Evolutionary conservation across 2,888 invertebrate species (phyloP).

Genomic region (Aphrophora alni): DNA sequence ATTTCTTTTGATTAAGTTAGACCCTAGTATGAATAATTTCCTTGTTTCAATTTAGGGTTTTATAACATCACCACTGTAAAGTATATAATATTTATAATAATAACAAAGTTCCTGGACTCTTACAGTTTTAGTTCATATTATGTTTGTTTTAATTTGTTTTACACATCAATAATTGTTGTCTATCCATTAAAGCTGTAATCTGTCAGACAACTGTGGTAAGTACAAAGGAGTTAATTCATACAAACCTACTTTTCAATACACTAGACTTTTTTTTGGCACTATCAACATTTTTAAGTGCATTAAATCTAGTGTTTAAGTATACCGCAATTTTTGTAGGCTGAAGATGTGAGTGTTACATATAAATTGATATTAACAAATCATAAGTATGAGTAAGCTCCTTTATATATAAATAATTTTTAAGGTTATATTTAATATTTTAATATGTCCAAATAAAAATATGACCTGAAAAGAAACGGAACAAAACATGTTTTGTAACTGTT

Average conservation of each 20-base stretch:
- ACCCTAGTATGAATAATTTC: too few relatives aligned
- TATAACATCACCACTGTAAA: neutral
- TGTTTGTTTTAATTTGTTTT: neutral
- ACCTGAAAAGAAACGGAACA: neutral
- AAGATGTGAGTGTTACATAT: neutral
- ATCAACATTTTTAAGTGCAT: too few relatives aligned
- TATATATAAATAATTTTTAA: neutral
- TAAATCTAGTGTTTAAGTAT: too few relatives aligned
- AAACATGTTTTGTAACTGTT: conserved; percentile 34
- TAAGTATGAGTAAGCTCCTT: neutral
- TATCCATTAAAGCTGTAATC: neutral
- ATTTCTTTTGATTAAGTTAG: too few relatives aligned
- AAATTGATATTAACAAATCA: neutral
- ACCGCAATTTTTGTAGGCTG: neutral
- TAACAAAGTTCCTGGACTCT: neutral
- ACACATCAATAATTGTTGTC: neutral
- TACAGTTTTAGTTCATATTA: neutral
- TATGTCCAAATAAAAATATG: neutral
- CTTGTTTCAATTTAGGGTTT: neutral
- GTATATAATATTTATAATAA: neutral
- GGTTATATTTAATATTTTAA: neutral
- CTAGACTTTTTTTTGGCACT: too few relatives aligned
- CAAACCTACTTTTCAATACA: too few relatives aligned
- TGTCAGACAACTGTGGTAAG: neutral
- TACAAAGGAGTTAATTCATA: neutral